Conservation (phyloP, 2,888 invertebrate species). For the Monochamus alternatus region DNA sequence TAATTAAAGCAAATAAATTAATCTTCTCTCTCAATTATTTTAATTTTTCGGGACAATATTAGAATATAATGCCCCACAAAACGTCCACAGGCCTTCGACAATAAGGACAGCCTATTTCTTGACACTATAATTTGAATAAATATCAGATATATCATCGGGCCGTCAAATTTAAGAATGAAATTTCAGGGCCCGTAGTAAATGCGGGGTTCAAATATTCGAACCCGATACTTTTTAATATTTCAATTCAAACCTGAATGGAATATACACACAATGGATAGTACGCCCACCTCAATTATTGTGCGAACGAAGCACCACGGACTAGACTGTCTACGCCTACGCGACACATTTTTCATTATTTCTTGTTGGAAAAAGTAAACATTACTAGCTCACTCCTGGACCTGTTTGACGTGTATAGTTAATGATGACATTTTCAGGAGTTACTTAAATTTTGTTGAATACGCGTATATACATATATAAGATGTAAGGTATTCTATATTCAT, state of each 20-base stretch:
- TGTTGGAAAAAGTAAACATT: conserved; percentile 37
- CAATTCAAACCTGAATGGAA: conserved; percentile 60
- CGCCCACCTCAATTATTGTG: conserved; percentile 63
- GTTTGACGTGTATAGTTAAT: background rate
- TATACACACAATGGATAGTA: conserved; percentile 63
- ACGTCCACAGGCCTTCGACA: conserved; percentile 18
- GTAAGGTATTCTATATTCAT: too few relatives aligned
- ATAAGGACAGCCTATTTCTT: conserved; percentile 30
- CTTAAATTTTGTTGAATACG: too few relatives aligned
- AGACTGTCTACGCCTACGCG: conserved; percentile 57
- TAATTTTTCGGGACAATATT: background rate
- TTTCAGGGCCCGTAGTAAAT: conserved; percentile 36
- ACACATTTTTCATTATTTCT: conserved; percentile 49
- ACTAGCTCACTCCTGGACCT: conserved; percentile 14
- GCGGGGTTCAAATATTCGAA: conserved; percentile 39
- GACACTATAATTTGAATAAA: conserved; percentile 27
- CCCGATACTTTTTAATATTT: conserved; percentile 58
- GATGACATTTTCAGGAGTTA: background rate
- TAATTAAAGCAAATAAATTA: too few relatives aligned
- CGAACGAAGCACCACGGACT: conserved; percentile 61
- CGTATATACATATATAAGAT: too few relatives aligned
- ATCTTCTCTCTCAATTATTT: background rate
- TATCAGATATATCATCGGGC: conserved; percentile 27
- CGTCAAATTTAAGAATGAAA: conserved; percentile 36
- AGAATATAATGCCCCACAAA: background rate